phyloP scores from a whole-genome alignment of 2,797 vertebrate species.

The Pangasius larnaudii region DNA sequence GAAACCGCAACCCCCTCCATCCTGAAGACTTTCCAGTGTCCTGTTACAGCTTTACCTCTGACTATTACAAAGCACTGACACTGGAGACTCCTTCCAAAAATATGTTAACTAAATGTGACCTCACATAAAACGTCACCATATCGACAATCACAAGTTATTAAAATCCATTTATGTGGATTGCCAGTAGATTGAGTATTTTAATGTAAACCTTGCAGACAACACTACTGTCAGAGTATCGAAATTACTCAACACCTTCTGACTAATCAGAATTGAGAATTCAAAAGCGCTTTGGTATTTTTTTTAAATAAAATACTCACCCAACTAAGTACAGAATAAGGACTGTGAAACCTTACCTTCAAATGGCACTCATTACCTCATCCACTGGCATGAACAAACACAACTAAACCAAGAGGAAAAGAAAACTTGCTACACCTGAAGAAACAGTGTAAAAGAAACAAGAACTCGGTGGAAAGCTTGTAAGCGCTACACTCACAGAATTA shows the following conservation, averaged over 20 bases:
- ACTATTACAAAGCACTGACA: too few relatives aligned
- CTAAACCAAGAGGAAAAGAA: background rate
- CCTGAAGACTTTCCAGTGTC: too few relatives aligned
- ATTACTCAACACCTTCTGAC: background rate
- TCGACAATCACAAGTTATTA: background rate
- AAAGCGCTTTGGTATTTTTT: background rate
- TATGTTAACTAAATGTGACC: background rate
- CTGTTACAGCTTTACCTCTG: background rate
- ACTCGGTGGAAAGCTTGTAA: too few relatives aligned
- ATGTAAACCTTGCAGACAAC: background rate
- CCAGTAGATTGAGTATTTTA: background rate
- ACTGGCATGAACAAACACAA: background rate
- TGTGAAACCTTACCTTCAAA: background rate
- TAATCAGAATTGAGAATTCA: background rate
- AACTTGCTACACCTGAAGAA: background rate
- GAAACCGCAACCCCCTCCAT: background rate
- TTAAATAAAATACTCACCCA: background rate
- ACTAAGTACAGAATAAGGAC: background rate
- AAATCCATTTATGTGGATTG: background rate
- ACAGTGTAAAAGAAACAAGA: background rate
- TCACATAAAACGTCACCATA: background rate
- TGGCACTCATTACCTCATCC: background rate
- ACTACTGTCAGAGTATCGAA: background rate
- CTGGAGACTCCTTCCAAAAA: background rate
- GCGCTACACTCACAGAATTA: background rate